These are phyloP conservation scores for Sphaerodactylus townsendi DNA, from an alignment of 2,113 vertebrate genomes.

Conservation along the genomic window DNA sequence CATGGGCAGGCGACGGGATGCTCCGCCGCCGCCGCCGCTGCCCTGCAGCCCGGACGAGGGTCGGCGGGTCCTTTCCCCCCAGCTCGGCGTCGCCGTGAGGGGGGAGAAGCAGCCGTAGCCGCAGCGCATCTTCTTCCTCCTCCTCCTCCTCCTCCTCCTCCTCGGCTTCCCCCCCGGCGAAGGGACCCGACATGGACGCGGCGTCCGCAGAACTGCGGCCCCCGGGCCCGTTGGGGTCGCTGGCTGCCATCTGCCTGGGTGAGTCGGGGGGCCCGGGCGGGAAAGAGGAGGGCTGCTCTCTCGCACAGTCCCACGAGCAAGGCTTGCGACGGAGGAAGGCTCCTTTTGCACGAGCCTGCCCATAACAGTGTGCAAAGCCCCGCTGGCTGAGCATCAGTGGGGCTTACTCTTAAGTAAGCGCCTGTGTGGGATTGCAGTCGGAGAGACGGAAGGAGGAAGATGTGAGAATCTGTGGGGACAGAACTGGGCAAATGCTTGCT, in stretches of 20 bases:
- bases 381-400: no score
- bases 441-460: no score
- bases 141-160: not conserved
- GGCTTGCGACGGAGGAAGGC: no score
- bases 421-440: no score
- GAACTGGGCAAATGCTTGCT: no score
- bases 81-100: not conserved
- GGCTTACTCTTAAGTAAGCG: no score
- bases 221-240: slow-evolving; percentile 65
- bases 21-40: slow-evolving; percentile 26
- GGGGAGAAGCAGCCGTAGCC: not conserved
- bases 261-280: slow-evolving; percentile 44
- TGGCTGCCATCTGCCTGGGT: slow-evolving; percentile 75
- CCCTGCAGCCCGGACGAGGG: slow-evolving; percentile 26
- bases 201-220: slow-evolving; percentile 52
- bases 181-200: slow-evolving; percentile 65
- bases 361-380: no score
- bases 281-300: no score
- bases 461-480: no score
- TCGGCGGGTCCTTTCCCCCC: not conserved
- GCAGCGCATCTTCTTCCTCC: slow-evolving; percentile 18
- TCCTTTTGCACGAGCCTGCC: no score
- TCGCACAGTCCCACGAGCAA: no score
- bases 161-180: not conserved
- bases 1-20: slow-evolving; percentile 22